Base-by-base conservation (phyloP, 2,888 invertebrate genomes). In the Melolontha melolontha region DNA sequence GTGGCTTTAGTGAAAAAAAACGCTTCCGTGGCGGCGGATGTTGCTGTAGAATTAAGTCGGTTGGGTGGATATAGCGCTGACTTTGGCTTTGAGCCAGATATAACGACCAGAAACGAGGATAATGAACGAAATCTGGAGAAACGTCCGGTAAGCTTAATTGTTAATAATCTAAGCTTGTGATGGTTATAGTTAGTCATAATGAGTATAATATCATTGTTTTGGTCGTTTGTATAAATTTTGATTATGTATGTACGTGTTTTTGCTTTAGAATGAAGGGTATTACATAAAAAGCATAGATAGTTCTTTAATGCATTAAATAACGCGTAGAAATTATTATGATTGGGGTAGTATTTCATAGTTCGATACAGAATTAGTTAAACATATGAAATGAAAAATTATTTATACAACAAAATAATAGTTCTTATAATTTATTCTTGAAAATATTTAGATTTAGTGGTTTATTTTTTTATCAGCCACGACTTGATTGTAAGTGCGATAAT, bases 1-100 rank as follows among this genome's bases (percentile, higher is more conserved):
- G 92, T 96, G 75, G 95, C 93, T 29, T 86, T 99, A 67, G 92
- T 99, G 77, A 91, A 94, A 85, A 96, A 98, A 84, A 98, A 98
- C 84, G 98, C 97, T 1, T 85, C 83, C 78, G 87, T 93, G 57
- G 97, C 94, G 14, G 91, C 93, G 64, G 85, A 91, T 80, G 92
- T 97, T 74, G 93, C 96, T 1, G 85, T 89, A 17, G 87, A 89
- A 78, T 85, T 90, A 77, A 84, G 85, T 78, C 84, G 85, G 78
- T 76, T 85, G 75, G 71, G 16, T 16, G 49, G 34, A 49, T 42
- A 50, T 42, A 11, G 51, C n/a, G 29, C 0, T 12, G 42, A 47
- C 50, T 42, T 29, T 27, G 39, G 44, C 42, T 34, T 44, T 22
- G 34, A 29, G 29, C 47, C 16, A 62, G 2, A 34, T 34, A 6